Evolutionary conservation across 2,888 invertebrate genomes (phyloP).

Genomic region (Corbicula japonica): DNA sequence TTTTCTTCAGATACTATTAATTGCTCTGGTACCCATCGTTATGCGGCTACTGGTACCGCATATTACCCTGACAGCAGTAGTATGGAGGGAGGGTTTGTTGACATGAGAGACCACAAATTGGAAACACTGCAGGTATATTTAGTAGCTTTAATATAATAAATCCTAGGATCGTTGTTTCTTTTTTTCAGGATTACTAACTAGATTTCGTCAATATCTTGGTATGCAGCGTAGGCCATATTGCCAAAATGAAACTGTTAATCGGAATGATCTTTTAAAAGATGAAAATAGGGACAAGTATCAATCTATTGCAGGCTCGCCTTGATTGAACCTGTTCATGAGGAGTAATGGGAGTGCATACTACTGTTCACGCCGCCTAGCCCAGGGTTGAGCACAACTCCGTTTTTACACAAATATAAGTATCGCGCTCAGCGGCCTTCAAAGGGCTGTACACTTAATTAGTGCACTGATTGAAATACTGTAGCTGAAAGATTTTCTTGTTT

Average conservation of each 20-base stretch:
- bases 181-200: too few species aligned
- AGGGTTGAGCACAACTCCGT: too few species aligned
- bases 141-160: constrained; percentile 58
- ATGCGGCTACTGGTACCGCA: constrained; percentile 64
- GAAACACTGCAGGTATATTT: constrained; percentile 67
- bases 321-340: too few species aligned
- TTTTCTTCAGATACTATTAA: constrained; percentile 26
- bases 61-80: constrained; percentile 66
- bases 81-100: constrained; percentile 68
- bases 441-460: neutral
- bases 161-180: too few species aligned
- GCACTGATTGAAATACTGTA: neutral
- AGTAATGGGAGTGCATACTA: too few species aligned
- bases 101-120: constrained; percentile 59
- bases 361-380: too few species aligned
- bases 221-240: too few species aligned
- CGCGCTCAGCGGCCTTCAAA: too few species aligned
- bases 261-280: neutral
- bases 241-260: neutral
- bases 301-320: neutral
- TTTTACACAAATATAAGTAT: too few species aligned
- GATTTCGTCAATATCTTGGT: too few species aligned
- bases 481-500: neutral
- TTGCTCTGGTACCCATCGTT: constrained; percentile 56
- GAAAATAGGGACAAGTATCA: neutral